Evolutionary conservation across 2,113 vertebrate genomes (phyloP).

Genomic region (Lamprologus callipterus): DNA sequence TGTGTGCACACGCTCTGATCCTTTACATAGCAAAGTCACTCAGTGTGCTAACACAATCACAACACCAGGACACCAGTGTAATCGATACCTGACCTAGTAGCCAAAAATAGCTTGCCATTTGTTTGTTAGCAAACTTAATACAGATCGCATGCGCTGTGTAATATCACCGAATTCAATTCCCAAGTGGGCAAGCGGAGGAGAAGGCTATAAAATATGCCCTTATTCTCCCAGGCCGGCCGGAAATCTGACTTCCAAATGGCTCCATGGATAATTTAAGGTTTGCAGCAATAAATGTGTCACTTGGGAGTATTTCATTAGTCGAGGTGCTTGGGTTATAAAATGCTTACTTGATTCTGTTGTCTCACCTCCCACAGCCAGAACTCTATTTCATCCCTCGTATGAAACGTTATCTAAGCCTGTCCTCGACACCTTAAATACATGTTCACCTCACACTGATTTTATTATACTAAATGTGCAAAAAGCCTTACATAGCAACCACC

Average conservation of each 20-base stretch:
- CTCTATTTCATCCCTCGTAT: conserved; percentile 22
- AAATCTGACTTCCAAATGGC: conserved; percentile 48
- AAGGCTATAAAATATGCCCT: conserved; percentile 30
- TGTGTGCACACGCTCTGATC: neutral
- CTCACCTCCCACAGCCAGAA: conserved; percentile 46
- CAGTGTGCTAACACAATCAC: neutral
- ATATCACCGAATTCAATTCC: conserved; percentile 26
- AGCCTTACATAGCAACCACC: neutral
- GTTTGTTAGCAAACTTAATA: conserved; percentile 36
- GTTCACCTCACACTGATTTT: neutral
- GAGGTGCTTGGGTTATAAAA: conserved; percentile 34
- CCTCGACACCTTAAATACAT: conserved; percentile 3
- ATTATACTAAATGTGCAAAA: neutral
- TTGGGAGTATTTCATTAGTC: conserved; percentile 46
- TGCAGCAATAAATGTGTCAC: conserved; percentile 43
- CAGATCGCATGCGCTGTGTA: conserved; percentile 1
- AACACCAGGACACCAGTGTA: neutral
- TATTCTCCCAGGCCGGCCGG: neutral
- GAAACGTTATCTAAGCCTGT: conserved; percentile 11
- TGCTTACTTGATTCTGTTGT: conserved; percentile 38
- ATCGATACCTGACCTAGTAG: conserved; percentile 9
- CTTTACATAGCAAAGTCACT: neutral
- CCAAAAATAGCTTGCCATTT: conserved; percentile 26
- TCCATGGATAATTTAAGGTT: conserved; percentile 51
- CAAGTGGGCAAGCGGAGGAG: neutral